Percentiles rank a stretch among this genome's conserved stretches.
Evolutionary conservation across 1,140 invertebrate genomes (phyloP).

Genomic region (Caerostris extrusa): DNA sequence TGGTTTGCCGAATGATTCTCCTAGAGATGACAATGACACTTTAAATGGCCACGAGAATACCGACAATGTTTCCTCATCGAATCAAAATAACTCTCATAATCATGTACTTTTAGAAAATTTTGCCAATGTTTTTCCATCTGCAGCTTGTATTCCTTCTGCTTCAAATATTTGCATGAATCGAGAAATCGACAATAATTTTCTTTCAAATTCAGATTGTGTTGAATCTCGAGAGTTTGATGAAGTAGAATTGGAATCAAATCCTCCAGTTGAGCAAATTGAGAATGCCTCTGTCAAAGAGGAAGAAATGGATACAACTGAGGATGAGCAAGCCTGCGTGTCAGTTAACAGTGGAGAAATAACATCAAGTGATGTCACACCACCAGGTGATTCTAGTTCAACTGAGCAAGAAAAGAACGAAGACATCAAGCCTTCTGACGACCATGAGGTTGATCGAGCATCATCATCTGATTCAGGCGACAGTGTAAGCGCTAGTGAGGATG

Average conservation of each 20-base stretch:
- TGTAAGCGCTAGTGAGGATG: background rate
- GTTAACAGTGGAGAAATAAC: constrained; percentile 14
- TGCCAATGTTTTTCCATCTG: constrained; percentile 74
- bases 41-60: constrained; percentile 42
- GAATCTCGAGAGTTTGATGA: constrained; percentile 13
- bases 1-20: constrained; percentile 65
- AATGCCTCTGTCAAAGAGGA: background rate
- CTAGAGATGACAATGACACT: constrained; percentile 64
- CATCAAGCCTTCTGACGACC: background rate
- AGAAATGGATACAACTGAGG: constrained; percentile 54
- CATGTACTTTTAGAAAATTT: constrained; percentile 71
- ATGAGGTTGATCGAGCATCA: background rate
- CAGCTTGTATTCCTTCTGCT: constrained; percentile 60
- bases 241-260: constrained; percentile 10
- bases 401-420: background rate
- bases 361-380: background rate
- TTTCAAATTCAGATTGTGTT: constrained; percentile 58
- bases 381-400: background rate
- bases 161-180: constrained; percentile 61
- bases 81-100: constrained; percentile 46
- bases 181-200: constrained; percentile 59
- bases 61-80: constrained; percentile 50
- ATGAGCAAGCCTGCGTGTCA: background rate
- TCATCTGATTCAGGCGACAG: background rate
- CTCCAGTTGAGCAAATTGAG: background rate